phyloP scores from a whole-genome alignment of 1,140 invertebrate species.

The Pseudoatta argentina region DNA sequence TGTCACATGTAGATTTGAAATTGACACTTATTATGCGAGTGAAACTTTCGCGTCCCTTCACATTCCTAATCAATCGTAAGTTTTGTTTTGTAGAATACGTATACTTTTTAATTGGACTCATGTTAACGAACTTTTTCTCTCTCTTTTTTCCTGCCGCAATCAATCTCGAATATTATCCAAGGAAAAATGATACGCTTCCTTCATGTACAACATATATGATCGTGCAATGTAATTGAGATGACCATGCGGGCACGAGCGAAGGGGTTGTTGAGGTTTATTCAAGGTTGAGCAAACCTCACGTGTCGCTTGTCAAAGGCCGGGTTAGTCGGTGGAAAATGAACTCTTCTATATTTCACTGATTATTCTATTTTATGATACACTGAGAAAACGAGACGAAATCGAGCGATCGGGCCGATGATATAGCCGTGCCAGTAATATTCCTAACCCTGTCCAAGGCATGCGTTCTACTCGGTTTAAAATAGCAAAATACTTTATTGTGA shows the following conservation, averaged over 20 bases:
- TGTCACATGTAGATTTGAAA: neutral
- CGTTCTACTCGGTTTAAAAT: slow-evolving; percentile 38
- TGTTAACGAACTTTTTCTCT: slow-evolving; percentile 3
- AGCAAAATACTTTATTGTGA: neutral
- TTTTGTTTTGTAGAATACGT: neutral
- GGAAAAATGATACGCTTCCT: neutral
- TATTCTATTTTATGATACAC: slow-evolving; percentile 56
- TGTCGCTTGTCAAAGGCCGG: slow-evolving; percentile 55
- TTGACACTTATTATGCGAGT: slow-evolving; percentile 9
- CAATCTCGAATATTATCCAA: neutral
- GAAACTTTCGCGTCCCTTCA: neutral
- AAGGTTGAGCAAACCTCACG: slow-evolving; percentile 57
- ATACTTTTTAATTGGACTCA: neutral
- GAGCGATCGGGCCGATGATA: slow-evolving; percentile 26
- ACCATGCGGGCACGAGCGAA: neutral
- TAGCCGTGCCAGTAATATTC: slow-evolving; percentile 46
- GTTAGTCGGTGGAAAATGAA: slow-evolving; percentile 57
- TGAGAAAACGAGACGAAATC: slow-evolving; percentile 56
- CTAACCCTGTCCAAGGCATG: neutral
- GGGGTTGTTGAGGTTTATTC: slow-evolving; percentile 30
- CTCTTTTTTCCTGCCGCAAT: neutral
- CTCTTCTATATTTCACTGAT: slow-evolving; percentile 1
- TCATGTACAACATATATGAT: neutral
- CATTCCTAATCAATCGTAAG: neutral
- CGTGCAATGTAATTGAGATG: slow-evolving; percentile 1